phyloP scores from a whole-genome alignment of 2,113 vertebrate genomes.

The Lamprotornis superbus region DNA sequence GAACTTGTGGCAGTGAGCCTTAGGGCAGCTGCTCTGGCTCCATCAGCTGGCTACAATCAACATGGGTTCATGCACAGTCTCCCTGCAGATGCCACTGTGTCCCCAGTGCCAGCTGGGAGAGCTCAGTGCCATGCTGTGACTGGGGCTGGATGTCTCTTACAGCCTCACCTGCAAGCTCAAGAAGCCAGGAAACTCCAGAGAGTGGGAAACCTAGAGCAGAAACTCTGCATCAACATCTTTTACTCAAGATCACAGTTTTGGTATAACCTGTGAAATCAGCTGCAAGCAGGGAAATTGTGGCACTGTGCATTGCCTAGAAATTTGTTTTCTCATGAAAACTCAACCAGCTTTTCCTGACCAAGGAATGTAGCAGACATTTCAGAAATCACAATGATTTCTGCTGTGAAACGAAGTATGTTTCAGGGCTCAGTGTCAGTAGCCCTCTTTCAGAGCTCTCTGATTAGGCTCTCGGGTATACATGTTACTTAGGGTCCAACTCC shows the following conservation, averaged over 20 bases:
- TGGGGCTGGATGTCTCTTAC: background rate
- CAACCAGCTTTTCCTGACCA: background rate
- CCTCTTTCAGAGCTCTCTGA: background rate
- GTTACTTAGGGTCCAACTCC: background rate
- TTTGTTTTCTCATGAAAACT: background rate
- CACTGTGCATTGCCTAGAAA: background rate
- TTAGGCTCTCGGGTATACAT: rapidly evolving
- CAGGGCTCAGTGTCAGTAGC: background rate
- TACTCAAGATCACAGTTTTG: background rate
- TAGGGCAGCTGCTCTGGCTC: background rate
- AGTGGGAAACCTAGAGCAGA: background rate
- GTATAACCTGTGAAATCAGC: background rate
- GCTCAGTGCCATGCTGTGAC: background rate
- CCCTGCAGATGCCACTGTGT: rapidly evolving
- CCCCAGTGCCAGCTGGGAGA: rapidly evolving
- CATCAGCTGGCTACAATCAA: background rate
- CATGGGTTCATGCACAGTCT: background rate
- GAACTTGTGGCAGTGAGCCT: background rate
- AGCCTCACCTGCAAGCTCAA: background rate
- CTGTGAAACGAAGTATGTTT: background rate
- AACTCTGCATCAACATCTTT: background rate
- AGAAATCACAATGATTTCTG: background rate
- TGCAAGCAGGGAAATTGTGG: background rate
- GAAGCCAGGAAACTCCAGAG: background rate
- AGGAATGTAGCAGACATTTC: background rate